Evolutionary conservation across 2,888 invertebrate species (phyloP).

Genomic region (Nesidiocoris tenuis): DNA sequence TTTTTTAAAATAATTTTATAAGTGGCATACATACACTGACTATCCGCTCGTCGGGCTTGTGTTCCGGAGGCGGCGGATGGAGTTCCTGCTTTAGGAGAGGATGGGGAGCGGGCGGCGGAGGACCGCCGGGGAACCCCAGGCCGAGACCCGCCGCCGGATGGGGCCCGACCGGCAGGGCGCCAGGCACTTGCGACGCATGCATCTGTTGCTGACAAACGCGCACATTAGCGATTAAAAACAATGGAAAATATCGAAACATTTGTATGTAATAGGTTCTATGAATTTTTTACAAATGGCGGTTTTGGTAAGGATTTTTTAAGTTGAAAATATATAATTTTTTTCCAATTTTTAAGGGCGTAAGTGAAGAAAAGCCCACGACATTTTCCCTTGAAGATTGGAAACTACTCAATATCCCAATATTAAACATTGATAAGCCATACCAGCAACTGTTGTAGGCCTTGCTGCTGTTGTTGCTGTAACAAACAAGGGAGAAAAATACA

Average conservation of each 20-base stretch:
- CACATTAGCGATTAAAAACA: slow-evolving; percentile 6
- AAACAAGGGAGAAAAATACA: neutral
- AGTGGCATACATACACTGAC: slow-evolving; percentile 44
- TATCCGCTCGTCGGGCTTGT: slow-evolving; percentile 49
- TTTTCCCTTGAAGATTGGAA: too few species aligned
- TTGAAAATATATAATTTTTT: too few species aligned
- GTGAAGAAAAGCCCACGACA: too few species aligned
- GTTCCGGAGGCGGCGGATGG: slow-evolving; percentile 47
- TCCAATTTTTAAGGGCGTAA: too few species aligned
- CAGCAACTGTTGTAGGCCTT: slow-evolving; percentile 87
- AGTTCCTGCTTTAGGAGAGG: slow-evolving; percentile 50
- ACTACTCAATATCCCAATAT: too few species aligned
- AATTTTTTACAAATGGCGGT: too few species aligned
- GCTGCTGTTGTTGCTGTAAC: slow-evolving; percentile 82
- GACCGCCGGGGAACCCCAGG: slow-evolving; percentile 55
- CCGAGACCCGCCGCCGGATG: slow-evolving; percentile 54
- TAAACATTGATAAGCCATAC: too few species aligned
- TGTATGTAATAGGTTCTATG: too few species aligned
- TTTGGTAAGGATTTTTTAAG: too few species aligned
- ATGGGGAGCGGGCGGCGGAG: slow-evolving; percentile 49
- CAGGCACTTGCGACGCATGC: slow-evolving; percentile 78
- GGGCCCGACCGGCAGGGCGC: slow-evolving; percentile 59
- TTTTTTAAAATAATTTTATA: too few species aligned
- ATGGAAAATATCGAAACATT: neutral
- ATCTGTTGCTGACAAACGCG: slow-evolving; percentile 27